Percentiles rank a stretch among this genome's conserved stretches.
Conservation (phyloP, 2,113 vertebrate genomes). For the Seriola dumerili region DNA sequence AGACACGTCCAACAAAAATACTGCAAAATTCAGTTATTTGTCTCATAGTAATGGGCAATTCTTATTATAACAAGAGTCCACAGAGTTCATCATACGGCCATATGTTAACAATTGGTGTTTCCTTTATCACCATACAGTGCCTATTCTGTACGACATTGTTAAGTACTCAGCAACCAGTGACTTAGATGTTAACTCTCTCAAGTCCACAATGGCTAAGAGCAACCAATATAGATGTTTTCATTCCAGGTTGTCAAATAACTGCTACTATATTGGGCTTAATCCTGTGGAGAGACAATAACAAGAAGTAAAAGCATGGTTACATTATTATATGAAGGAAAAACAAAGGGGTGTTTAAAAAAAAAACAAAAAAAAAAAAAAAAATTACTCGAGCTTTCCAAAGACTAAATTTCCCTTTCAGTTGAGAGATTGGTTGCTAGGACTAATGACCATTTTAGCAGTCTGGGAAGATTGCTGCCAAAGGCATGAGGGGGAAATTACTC, state of each 20-base stretch:
- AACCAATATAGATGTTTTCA: slow-evolving; percentile 1
- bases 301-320: not conserved
- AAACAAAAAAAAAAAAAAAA: slow-evolving; percentile 47
- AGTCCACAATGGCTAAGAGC: not conserved
- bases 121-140: not conserved
- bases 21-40: slow-evolving; percentile 10
- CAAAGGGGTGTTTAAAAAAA: slow-evolving; percentile 4
- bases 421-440: slow-evolving; percentile 61
- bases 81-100: not conserved
- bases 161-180: not conserved
- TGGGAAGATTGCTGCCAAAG: slow-evolving; percentile 64
- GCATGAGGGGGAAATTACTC: slow-evolving; percentile 65
- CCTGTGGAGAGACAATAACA: slow-evolving; percentile 10
- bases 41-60: not conserved
- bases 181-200: slow-evolving; percentile 20
- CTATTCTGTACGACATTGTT: not conserved
- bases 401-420: slow-evolving; percentile 57
- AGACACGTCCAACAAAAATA: slow-evolving; percentile 14
- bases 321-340: slow-evolving; percentile 44
- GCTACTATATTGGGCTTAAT: not conserved
- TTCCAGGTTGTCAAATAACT: not conserved
- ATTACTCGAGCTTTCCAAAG: slow-evolving; percentile 43
- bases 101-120: not conserved
- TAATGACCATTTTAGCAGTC: slow-evolving; percentile 71
- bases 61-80: not conserved